Evolutionary conservation across 1,140 invertebrate genomes (phyloP), one percentile per base, ranked within the genome.

Genomic region (Eufriesea mexicana): DNA sequence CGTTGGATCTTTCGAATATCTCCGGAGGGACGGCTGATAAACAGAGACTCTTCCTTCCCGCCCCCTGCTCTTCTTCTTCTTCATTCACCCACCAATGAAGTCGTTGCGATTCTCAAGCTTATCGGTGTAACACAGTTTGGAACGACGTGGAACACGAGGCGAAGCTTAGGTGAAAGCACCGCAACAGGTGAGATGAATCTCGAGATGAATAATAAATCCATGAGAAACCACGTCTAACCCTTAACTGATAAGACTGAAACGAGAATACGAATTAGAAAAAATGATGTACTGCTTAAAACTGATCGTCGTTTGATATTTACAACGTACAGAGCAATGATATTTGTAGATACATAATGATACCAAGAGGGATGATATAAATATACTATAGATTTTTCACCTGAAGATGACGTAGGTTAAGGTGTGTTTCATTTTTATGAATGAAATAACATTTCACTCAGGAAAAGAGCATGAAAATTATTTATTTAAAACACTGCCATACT

Each of bases 111-210:
- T 25, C 25, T 20, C 18, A 35, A 55, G 55, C 72, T 73, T 54
- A 55, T 51, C 77, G 72, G 62, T 35, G 47, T 67, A 35, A 47
- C 25, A 18, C 59, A 28, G 57, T 75, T 84, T 28, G 45, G 45
- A 5, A 23, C 4, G 59, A 62, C 12, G 67, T 16, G 57, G 35
- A 61, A 49, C 18, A 47, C 61, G 66, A 85, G 35, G 51, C 61
- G 45, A 73, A 84, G 68, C 72, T 85, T 85, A 83, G 68, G 85
- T 82, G 78, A 86, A 86, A 85, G 83, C 75, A 72, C 51, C 8
- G 20, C 6, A 49, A n/a, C 45, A 45, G 47, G 49, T 42, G 23
- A 16, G 35, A 73, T 73, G 25, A 45, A 67, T 78, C 28, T 75
- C 35, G 35, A 35, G 35, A n/a, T n/a, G n/a, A 35, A 35, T 35